Evolutionary conservation across 2,113 vertebrate genomes (phyloP).

Genomic region (Nipponia nippon): DNA sequence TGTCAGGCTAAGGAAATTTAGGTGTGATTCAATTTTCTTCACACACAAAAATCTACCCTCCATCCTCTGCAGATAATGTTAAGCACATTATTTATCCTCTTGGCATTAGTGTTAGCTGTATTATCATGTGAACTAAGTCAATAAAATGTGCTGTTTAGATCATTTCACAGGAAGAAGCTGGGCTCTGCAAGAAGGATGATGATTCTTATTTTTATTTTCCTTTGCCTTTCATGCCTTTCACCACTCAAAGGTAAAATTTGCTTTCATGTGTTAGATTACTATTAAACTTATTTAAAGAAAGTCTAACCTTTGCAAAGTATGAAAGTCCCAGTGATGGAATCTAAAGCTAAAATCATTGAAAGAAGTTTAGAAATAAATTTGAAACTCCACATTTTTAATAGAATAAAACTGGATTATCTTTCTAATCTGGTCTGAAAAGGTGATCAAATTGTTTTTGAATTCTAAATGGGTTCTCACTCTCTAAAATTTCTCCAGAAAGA

Average conservation of each 20-base stretch:
- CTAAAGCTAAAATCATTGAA: background rate
- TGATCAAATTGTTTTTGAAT: background rate
- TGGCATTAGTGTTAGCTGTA: background rate
- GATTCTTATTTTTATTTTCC: background rate
- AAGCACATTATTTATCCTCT: conserved; percentile 49
- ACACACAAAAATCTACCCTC: background rate
- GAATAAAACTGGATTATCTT: background rate
- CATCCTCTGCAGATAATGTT: background rate
- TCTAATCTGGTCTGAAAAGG: background rate
- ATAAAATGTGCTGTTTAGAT: background rate
- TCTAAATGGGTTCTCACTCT: background rate
- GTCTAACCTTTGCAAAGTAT: background rate
- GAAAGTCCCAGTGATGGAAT: background rate
- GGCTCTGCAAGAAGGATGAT: background rate
- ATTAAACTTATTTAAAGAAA: background rate
- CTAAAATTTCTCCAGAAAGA: background rate
- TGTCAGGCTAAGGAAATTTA: conserved; percentile 52
- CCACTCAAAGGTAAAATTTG: background rate
- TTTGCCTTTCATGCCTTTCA: background rate
- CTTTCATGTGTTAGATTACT: background rate
- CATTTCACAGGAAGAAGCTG: background rate
- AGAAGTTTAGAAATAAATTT: background rate
- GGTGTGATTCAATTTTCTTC: conserved; percentile 56
- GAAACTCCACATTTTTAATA: background rate
- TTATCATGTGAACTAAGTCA: conserved; percentile 10